Evolutionary conservation across 1,140 invertebrate genomes (phyloP), one percentile per base, ranked within the genome.

Genomic region (Parasteatoda tepidariorum): DNA sequence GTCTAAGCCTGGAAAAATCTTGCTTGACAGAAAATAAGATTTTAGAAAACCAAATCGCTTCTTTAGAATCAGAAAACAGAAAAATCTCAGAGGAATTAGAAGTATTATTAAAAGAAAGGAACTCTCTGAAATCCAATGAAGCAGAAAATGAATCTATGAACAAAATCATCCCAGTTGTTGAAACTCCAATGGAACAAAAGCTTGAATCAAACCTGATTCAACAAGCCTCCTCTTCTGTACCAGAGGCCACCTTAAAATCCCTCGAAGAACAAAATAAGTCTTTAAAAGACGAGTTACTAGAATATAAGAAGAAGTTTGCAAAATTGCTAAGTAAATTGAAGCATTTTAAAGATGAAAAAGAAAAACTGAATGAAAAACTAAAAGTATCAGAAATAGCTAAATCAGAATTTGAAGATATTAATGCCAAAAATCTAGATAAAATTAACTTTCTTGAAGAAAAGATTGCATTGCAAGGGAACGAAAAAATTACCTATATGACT

Each of bases 341-440:
- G 28, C 26, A 54, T 22, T 83, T 83, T 55, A 83, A 73, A 55
- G 68, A 73, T 18, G 70, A 83, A 73, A 73, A 48, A 41, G 79
- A 83, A 7, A 71, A 83, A 28, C 41, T 83, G 3, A 22, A 33
- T 30, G 38, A 34, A 30, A 68, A 83, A 24, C 33, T 73, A 3
- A 38, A 73, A 66, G 57, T 24, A 48, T 15, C 66, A 11, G 64
- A 83, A 41, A 57, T 38, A 5, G 31, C 24, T 18, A 68, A 59
- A 18, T 26, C 11, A 26, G 64, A 67, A 26, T 11, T 68, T 26
- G 59, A 38, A 59, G 18, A 3, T 34, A 3, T 24, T 2, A 57
- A 59, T 15, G 15, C 2, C 59, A 15, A 34, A 57, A 24, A 3
- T 48, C 2, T 31, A 26, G 48, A 34, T 9, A 67, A 59, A n/a